phyloP scores from a whole-genome alignment of 1,140 invertebrate genomes.

The Parasteatoda tepidariorum region DNA sequence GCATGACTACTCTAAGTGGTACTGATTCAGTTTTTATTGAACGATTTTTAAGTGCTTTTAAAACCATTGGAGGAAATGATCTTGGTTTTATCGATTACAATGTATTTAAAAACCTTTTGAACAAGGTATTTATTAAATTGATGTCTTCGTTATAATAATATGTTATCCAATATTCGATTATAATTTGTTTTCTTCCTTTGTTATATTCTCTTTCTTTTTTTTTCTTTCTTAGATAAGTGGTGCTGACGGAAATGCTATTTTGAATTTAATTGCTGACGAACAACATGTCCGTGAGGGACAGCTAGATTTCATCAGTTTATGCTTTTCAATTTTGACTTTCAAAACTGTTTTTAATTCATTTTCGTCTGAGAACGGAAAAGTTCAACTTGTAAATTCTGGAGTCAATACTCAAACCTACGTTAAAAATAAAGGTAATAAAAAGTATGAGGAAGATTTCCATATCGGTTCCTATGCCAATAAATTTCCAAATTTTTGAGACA shows the following conservation, averaged over 20 bases:
- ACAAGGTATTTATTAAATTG: neutral
- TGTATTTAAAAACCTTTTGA: neutral
- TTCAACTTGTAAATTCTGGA: neutral
- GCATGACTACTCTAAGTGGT: slow-evolving; percentile 9
- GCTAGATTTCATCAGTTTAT: slow-evolving; percentile 17
- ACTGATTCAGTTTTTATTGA: slow-evolving; percentile 15
- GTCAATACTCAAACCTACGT: slow-evolving; percentile 9
- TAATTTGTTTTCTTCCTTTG: neutral
- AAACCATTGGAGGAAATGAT: slow-evolving; percentile 21
- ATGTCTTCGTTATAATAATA: neutral
- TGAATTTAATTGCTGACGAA: slow-evolving; percentile 2
- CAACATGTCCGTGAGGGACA: slow-evolving; percentile 23
- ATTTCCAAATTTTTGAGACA: neutral
- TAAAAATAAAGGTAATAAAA: slow-evolving; percentile 7
- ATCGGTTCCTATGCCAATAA: neutral
- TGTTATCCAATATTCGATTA: neutral
- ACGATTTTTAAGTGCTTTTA: slow-evolving; percentile 39
- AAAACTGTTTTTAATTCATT: neutral
- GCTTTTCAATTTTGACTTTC: slow-evolving; percentile 9
- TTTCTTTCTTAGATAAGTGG: neutral
- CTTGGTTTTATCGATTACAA: slow-evolving; percentile 23
- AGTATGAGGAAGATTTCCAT: neutral
- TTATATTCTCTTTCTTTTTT: neutral
- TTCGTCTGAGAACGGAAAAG: slow-evolving; percentile 23
- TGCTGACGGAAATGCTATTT: slow-evolving; percentile 1